Conservation (phyloP, 2,797 vertebrate species). For the Furcifer pardalis region DNA sequence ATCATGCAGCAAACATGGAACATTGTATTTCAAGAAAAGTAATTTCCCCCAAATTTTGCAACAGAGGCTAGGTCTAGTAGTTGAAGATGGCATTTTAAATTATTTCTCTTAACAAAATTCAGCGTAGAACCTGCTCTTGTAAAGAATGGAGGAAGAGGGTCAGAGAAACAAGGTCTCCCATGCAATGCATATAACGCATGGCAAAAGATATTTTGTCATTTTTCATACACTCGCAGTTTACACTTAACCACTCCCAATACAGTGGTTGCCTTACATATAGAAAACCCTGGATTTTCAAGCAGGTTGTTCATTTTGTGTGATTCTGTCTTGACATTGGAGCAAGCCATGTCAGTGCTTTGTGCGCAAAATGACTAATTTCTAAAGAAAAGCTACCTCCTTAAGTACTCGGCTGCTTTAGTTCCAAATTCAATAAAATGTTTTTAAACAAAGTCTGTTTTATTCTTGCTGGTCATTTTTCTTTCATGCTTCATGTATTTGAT, state of each 20-base stretch:
- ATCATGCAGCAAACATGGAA: too few species aligned
- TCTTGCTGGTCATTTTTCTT: background rate
- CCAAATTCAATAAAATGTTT: background rate
- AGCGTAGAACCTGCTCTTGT: background rate
- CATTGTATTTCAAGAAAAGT: too few species aligned
- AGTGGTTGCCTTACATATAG: background rate
- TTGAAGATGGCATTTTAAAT: too few species aligned
- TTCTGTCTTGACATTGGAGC: background rate
- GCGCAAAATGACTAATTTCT: too few species aligned
- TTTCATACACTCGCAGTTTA: background rate
- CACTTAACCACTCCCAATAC: too few species aligned
- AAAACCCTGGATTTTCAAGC: background rate
- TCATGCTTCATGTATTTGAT: background rate
- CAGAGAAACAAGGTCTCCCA: background rate
- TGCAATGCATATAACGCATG: too few species aligned
- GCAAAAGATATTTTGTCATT: too few species aligned
- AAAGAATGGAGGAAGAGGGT: background rate
- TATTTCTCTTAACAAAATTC: too few species aligned
- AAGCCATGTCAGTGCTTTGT: background rate
- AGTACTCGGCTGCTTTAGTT: background rate
- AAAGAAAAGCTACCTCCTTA: background rate
- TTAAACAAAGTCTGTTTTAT: background rate
- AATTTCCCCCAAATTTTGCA: too few species aligned
- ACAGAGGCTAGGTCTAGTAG: too few species aligned
- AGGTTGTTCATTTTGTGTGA: background rate